phyloP scores from a whole-genome alignment of 2,113 vertebrate genomes.

The Chaetodon trifascialis region DNA sequence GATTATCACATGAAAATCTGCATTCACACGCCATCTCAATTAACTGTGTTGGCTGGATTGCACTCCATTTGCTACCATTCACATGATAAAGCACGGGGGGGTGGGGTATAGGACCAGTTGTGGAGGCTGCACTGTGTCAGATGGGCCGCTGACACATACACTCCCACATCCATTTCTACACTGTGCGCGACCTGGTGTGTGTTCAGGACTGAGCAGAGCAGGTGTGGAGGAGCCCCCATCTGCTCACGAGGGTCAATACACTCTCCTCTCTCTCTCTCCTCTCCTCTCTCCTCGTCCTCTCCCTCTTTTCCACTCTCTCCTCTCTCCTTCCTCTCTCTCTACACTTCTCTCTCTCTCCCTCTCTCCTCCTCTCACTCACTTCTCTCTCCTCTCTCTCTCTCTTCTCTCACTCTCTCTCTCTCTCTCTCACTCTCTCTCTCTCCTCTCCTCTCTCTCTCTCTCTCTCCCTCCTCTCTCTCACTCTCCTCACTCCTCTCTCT shows the following conservation, averaged over 20 bases:
- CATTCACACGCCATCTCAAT: constrained; percentile 43
- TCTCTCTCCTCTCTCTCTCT: no score
- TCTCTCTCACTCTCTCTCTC: no score
- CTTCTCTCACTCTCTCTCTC: no score
- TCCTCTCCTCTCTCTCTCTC: no score
- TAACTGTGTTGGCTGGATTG: constrained; percentile 46
- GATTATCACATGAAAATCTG: constrained; percentile 29
- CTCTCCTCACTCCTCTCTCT: no score
- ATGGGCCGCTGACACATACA: constrained; percentile 58
- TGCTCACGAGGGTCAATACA: constrained; percentile 59
- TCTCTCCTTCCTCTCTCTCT: no score
- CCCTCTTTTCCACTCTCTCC: no score
- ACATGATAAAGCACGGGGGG: constrained; percentile 48
- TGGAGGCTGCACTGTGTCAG: constrained; percentile 68
- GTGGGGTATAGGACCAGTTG: constrained; percentile 46
- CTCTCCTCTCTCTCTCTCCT: no score
- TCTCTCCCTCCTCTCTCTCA: no score
- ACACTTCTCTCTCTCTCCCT: no score
- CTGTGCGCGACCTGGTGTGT: constrained; percentile 33
- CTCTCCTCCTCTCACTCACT: no score
- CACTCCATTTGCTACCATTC: constrained; percentile 64
- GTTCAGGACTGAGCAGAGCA: constrained; percentile 29
- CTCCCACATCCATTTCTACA: constrained; percentile 41
- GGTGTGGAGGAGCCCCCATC: constrained; percentile 61
- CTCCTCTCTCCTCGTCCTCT: no score